Base-by-base conservation (phyloP, 2,888 invertebrate genomes). In the Ormyrus thymus region DNA sequence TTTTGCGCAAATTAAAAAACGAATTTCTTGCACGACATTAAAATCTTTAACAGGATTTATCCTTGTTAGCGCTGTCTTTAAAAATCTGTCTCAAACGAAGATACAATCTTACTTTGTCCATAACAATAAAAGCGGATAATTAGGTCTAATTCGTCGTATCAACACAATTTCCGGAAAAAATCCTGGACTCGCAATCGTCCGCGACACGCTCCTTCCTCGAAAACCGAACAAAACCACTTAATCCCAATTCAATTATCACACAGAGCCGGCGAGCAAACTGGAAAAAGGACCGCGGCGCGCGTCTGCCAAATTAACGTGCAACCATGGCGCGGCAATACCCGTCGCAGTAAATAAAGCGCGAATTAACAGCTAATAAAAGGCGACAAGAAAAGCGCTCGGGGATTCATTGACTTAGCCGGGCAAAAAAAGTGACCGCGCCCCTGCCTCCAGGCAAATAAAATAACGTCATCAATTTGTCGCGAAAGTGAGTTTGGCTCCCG, bases 331-430 rank as follows among this genome's bases (percentile, higher is more conserved):
- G 6, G 53, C 29, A 29, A 11, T 9, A 53, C n/a, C 29, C 48
- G 45, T 10, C 13, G 6, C 7, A 15, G 43, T 68, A 71, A 76
- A 76, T 76, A 76, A 77, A 73, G 51, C 15, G 58, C 13, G 61
- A 78, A 73, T 68, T 68, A 78, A 73, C 68, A 62, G 62, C 78
- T 78, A 78, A 78, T 78, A 72, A 78, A 72, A 66, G 48, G 68
- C 62, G 72, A 73, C 78, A 73, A 68, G 72, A 68, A 66, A 62
- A 72, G 61, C 78, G 65, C 66, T 62, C n/a, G n/a, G 51, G 56
- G 68, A 73, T 78, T 73, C 72, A 55, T 68, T 78, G 53, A 50
- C 69, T 76, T 64, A 56, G 69, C n/a, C 13, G 7, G 10, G 51
- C 9, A 53, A 10, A 51, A 50, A 45, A 61, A 56, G 15, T 13